phyloP scores from a whole-genome alignment of 2,888 invertebrate species.

The Spatulosminthurus flaviceps region DNA sequence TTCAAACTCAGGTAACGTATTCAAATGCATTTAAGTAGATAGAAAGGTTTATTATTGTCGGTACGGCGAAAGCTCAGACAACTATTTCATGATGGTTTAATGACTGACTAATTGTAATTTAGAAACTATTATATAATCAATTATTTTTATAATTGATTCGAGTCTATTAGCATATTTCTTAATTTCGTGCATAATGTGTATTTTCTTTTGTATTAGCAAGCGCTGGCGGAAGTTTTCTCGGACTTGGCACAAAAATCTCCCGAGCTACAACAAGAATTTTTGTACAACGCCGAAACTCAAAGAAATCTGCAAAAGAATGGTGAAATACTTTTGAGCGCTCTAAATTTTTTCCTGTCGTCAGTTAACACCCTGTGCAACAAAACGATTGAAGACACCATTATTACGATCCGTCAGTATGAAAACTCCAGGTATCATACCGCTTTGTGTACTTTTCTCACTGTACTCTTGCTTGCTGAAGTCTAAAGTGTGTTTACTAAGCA shows the following conservation, averaged over 20 bases:
- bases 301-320: slow-evolving; percentile 92
- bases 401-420: slow-evolving; percentile 81
- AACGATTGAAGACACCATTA: slow-evolving; percentile 94
- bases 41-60: slow-evolving; percentile 33
- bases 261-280: slow-evolving; percentile 92
- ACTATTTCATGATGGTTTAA: no score
- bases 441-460: no score
- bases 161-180: no score
- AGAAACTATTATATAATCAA: no score
- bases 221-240: slow-evolving; percentile 91
- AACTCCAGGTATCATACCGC: slow-evolving; percentile 76
- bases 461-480: no score
- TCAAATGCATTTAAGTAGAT: slow-evolving; percentile 10
- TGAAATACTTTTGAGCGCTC: slow-evolving; percentile 87
- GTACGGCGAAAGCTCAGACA: no score
- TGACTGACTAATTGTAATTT: no score
- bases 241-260: slow-evolving; percentile 96
- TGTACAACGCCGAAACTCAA: slow-evolving; percentile 96
- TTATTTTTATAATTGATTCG: no score
- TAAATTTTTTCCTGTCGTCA: slow-evolving; percentile 96
- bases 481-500: no score
- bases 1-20: slow-evolving; percentile 77
- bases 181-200: no score
- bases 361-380: slow-evolving; percentile 96
- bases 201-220: slow-evolving; percentile 72